phyloP scores from a whole-genome alignment of 2,113 vertebrate genomes.

The Oncorhynchus tshawytscha region DNA sequence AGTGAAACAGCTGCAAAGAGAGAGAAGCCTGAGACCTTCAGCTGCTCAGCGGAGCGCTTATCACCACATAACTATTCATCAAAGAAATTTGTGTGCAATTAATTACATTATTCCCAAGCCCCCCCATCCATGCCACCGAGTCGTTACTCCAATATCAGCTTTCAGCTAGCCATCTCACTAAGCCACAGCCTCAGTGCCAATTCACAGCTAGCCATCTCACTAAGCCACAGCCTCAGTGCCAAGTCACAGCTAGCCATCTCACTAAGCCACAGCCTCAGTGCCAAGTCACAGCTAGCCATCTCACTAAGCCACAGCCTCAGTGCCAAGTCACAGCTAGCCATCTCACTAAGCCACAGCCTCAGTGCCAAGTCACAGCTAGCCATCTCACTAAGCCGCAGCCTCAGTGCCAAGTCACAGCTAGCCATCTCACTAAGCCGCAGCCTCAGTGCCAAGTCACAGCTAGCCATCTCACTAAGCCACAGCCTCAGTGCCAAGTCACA shows the following conservation, averaged over 20 bases:
- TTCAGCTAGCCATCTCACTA: slow-evolving; percentile 82
- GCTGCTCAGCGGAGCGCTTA: slow-evolving; percentile 84
- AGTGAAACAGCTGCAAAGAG: slow-evolving; percentile 32
- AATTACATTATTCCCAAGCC: slow-evolving; percentile 95
- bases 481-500: slow-evolving; percentile 87
- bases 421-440: slow-evolving; percentile 11
- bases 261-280: slow-evolving; percentile 62
- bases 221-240: slow-evolving; percentile 72
- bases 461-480: slow-evolving; percentile 49
- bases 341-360: slow-evolving; percentile 42
- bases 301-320: slow-evolving; percentile 46
- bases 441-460: slow-evolving; percentile 88
- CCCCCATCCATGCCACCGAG: slow-evolving; percentile 76
- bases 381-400: slow-evolving; percentile 42
- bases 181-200: slow-evolving; percentile 83
- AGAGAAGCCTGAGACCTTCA: slow-evolving; percentile 79
- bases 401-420: slow-evolving; percentile 47
- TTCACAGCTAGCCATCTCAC: slow-evolving; percentile 66
- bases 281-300: slow-evolving; percentile 87
- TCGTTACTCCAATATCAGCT: slow-evolving; percentile 87
- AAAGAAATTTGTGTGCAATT: slow-evolving; percentile 95
- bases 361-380: slow-evolving; percentile 91
- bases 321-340: slow-evolving; percentile 90
- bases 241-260: slow-evolving; percentile 83
- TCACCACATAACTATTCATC: slow-evolving; percentile 93